Percentiles rank a stretch among this genome's conserved stretches.
These are phyloP conservation scores for Pristionchus mayeri DNA, from an alignment of 2,888 invertebrate genomes.

Conservation along the genomic window DNA sequence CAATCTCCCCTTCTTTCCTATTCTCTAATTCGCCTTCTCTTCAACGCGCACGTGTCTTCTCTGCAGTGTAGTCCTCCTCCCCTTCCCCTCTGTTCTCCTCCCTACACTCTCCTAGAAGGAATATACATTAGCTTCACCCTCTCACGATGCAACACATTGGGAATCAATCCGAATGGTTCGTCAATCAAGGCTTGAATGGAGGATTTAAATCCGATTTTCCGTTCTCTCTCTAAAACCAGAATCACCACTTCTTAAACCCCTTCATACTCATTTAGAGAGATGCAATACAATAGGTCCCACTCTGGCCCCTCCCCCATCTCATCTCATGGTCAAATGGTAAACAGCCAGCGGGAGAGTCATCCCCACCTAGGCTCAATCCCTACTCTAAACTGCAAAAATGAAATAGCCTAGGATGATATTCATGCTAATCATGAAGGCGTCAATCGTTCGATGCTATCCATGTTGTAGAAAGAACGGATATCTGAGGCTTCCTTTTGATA, in stretches of 20 bases:
- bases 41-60: neutral
- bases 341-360: neutral
- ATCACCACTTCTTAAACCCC: neutral
- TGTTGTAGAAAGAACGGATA: constrained; percentile 43
- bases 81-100: neutral
- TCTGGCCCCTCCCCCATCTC: neutral
- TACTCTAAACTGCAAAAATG: neutral
- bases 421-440: constrained; percentile 44
- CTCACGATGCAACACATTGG: neutral
- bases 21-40: neutral
- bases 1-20: neutral
- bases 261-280: no score
- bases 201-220: neutral
- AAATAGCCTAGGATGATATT: neutral
- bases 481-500: constrained; percentile 40
- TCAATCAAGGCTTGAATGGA: neutral
- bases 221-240: neutral
- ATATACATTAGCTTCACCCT: neutral
- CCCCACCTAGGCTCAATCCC: neutral
- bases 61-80: neutral
- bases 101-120: neutral
- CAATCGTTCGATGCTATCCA: constrained; percentile 37
- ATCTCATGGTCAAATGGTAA: constrained; percentile 3
- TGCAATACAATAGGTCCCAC: neutral
- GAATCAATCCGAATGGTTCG: no score